Evolutionary conservation across 2,797 vertebrate species (phyloP), one percentile per base, ranked within the genome.

Genomic region (Helostoma temminkii): DNA sequence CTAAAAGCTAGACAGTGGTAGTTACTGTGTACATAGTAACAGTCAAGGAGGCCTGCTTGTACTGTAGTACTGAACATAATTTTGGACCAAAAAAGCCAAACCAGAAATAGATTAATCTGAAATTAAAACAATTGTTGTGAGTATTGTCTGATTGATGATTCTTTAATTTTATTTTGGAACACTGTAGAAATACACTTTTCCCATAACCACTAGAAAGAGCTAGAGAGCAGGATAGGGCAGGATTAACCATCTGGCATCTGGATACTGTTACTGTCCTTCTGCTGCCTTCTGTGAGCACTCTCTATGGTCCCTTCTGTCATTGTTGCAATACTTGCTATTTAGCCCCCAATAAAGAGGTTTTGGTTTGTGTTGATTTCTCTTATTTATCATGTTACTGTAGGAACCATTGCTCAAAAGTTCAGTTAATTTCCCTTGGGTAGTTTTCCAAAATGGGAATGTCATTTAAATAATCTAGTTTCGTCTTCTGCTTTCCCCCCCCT

Each of bases 231-330:
- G 74, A 41, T 34, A 43, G 64, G 48, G 37, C 71, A 47, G 47
- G 24, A 54, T 45, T 68, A 55, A 39, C 83, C 82, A 87, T 88
- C 81, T 84, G 83, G 61, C 84, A 82, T 80, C 74, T 86, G 74
- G 74, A 73, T 79, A 74, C 68, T 63, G 71, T 85, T 80, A 28
- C 76, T 77, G 58, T 59, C 78, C 80, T 68, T 80, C 61, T 78
- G 63, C 75, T 80, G 77, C 54, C 67, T 24, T 78, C 76, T 39
- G 1, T 76, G 72, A 59, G 69, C 64, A 57, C 57, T 65, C 19
- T 71, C 52, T 58, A 49, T 63, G 30, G 56, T 8, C 48, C 88
- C 84, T 66, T 86, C 84, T 89, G 82, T 83, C 65, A 25, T 48
- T 22, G 34, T 75, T 78, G 65, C 45, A 71, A 37, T 62, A 74